These are phyloP conservation scores for Seriola aureovittata DNA, from an alignment of 2,113 vertebrate species.

Conservation along the genomic window DNA sequence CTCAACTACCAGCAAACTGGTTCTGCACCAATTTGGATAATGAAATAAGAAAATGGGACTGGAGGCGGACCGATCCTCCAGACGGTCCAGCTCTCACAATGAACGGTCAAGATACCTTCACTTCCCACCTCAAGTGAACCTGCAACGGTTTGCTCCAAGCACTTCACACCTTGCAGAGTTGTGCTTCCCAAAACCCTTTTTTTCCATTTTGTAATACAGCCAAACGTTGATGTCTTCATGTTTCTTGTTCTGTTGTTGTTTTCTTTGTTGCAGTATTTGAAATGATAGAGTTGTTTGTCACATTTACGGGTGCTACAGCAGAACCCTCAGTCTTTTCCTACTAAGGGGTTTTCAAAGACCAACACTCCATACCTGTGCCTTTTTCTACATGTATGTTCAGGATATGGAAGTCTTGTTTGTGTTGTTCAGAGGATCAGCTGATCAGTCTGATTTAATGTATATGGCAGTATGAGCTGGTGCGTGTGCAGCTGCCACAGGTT, in stretches of 20 bases:
- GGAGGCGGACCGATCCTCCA: constrained; percentile 25
- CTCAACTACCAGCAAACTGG: constrained; percentile 65
- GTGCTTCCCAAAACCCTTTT: constrained; percentile 56
- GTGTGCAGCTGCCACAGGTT: constrained; percentile 57
- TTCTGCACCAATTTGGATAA: constrained; percentile 56
- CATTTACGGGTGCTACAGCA: constrained; percentile 82
- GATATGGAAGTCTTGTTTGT: constrained; percentile 68
- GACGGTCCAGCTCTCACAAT: constrained; percentile 31
- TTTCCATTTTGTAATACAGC: constrained; percentile 61
- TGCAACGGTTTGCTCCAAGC: constrained; percentile 63
- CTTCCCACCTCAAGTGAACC: constrained; percentile 32
- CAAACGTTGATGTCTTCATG: constrained; percentile 36
- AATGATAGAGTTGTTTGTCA: constrained; percentile 53
- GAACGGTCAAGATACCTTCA: constrained; percentile 30
- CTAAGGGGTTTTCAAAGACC: constrained; percentile 73
- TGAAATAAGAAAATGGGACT: constrained; percentile 36
- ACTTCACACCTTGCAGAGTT: constrained; percentile 66
- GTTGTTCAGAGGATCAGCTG: constrained; percentile 49
- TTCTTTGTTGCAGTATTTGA: constrained; percentile 60
- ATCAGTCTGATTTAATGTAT: constrained; percentile 21
- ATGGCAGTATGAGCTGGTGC: constrained; percentile 32
- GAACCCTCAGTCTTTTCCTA: constrained; percentile 64
- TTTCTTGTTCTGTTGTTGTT: constrained; percentile 40
- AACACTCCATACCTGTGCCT: constrained; percentile 86
- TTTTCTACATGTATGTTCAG: constrained; percentile 79